Evolutionary conservation across 1,140 invertebrate genomes (phyloP).

Genomic region (Zaprionus africanus): DNA sequence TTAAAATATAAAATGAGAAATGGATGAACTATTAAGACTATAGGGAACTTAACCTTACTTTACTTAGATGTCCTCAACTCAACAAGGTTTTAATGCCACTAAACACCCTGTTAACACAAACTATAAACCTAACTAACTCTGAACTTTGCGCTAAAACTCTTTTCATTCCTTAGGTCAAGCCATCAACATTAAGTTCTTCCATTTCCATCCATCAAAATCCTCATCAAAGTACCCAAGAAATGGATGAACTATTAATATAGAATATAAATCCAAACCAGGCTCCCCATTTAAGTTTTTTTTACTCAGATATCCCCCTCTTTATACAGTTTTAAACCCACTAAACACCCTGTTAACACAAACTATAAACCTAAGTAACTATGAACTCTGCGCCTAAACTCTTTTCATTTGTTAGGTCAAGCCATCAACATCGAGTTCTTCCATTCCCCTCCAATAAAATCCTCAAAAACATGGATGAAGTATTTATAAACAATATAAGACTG

Average conservation of each 20-base stretch:
- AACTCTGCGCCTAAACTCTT: not conserved
- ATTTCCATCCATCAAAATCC: not conserved
- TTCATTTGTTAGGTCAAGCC: not conserved
- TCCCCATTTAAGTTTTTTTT: too few species aligned
- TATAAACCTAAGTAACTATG: constrained; percentile 11
- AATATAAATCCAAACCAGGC: too few species aligned
- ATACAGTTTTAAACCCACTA: too few species aligned
- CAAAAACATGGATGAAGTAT: too few species aligned
- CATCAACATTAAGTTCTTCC: not conserved
- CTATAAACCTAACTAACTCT: constrained; percentile 13
- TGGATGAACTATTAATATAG: too few species aligned
- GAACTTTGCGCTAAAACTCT: not conserved
- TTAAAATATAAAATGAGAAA: too few species aligned
- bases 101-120: not conserved
- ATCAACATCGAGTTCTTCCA: not conserved
- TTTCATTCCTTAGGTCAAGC: not conserved
- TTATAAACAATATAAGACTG: too few species aligned
- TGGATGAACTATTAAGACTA: too few species aligned
- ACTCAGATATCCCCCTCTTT: too few species aligned
- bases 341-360: not conserved
- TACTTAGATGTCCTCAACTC: not conserved
- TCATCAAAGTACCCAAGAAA: too few species aligned
- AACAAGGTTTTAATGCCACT: not conserved
- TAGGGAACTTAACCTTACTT: not conserved
- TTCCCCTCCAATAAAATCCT: not conserved